A percentile compares a stretch with the other conserved stretches of the same genome.
Conservation (phyloP, 2,113 vertebrate species). For the Dermatemys mawii region DNA sequence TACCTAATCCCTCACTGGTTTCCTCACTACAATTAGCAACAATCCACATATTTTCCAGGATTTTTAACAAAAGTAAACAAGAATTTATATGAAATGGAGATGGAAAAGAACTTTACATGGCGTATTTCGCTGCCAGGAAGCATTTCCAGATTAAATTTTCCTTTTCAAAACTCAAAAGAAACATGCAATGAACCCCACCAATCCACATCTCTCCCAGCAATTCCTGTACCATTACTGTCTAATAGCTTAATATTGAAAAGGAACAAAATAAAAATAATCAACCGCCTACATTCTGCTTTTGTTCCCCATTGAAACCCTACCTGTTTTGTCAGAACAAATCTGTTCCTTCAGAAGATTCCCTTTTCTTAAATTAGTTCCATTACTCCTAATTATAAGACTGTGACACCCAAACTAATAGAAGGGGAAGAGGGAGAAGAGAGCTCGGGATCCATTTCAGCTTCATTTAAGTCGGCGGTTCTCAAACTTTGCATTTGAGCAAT, state of each 20-base stretch:
- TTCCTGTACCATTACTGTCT: constrained; percentile 46
- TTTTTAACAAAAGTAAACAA: constrained; percentile 31
- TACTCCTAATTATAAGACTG: too few species aligned
- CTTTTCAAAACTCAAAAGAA: constrained; percentile 22
- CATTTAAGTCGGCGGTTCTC: too few species aligned
- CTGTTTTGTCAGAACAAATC: constrained; percentile 18
- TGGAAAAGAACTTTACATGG: neutral
- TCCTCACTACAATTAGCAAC: neutral
- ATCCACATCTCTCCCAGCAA: neutral
- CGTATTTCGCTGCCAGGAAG: neutral
- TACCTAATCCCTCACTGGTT: neutral
- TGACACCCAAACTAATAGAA: too few species aligned
- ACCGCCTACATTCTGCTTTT: constrained; percentile 50
- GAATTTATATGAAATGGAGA: constrained; percentile 7
- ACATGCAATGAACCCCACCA: neutral
- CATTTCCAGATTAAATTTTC: neutral
- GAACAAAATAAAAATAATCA: neutral
- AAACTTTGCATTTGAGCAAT: too few species aligned
- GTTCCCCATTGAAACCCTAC: constrained; percentile 14
- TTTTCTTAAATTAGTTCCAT: too few species aligned
- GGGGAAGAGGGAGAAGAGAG: too few species aligned
- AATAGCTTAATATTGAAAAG: constrained; percentile 40
- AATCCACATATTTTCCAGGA: neutral
- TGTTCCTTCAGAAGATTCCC: neutral
- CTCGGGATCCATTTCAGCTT: too few species aligned